These are phyloP conservation scores for Lasiommata megera DNA, from an alignment of 2,888 invertebrate genomes.

Conservation along the genomic window DNA sequence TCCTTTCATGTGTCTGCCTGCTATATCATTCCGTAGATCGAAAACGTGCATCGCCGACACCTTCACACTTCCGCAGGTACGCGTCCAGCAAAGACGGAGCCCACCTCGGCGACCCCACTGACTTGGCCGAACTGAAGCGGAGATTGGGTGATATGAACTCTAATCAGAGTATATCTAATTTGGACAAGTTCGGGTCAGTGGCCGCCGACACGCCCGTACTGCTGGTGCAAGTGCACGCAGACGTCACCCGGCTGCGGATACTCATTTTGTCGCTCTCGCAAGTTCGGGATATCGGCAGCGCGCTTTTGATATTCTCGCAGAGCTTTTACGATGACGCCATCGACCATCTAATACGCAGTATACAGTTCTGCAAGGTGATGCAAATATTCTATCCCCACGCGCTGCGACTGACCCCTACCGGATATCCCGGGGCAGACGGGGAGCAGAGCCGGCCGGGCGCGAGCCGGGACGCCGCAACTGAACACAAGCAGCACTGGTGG, in stretches of 20 bases:
- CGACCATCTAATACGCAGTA: constrained; percentile 40
- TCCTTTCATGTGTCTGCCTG: neutral
- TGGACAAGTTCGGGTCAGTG: constrained; percentile 34
- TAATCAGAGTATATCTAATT: constrained; percentile 37
- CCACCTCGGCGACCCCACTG: neutral
- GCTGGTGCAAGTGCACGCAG: constrained; percentile 42
- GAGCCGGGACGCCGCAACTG: constrained; percentile 27
- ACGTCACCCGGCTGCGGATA: constrained; percentile 40
- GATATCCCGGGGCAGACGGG: constrained; percentile 26
- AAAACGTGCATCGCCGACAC: neutral
- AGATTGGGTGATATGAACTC: constrained; percentile 38
- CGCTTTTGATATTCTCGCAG: constrained; percentile 53
- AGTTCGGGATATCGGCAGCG: constrained; percentile 40
- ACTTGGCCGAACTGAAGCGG: constrained; percentile 22
- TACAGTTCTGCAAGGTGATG: constrained; percentile 52
- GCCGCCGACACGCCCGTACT: constrained; percentile 36
- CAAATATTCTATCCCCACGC: constrained; percentile 56
- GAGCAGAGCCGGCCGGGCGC: constrained; percentile 27
- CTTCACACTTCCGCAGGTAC: constrained; percentile 10
- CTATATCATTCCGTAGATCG: neutral
- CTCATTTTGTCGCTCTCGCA: constrained; percentile 46
- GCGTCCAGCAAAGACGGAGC: neutral
- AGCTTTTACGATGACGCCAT: constrained; percentile 44
- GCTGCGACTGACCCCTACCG: constrained; percentile 44
- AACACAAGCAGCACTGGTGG: constrained; percentile 37